Conservation (phyloP, 2,797 vertebrate species). For the Rhyacichthys aspro region DNA sequence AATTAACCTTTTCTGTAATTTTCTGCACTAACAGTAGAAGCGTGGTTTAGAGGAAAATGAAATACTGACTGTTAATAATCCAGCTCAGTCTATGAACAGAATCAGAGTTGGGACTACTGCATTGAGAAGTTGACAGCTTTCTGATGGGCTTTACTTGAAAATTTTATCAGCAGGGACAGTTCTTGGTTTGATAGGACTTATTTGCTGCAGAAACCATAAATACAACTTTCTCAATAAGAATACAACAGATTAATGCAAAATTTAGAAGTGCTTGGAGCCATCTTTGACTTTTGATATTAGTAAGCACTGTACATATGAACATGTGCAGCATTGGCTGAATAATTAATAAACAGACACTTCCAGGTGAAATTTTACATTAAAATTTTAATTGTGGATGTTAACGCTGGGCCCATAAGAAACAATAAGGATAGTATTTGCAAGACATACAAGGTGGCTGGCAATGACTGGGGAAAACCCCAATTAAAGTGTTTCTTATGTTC, state of each 20-base stretch:
- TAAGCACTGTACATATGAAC: not conserved
- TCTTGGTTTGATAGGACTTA: constrained; percentile 22
- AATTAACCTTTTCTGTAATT: constrained; percentile 29
- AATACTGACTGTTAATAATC: constrained; percentile 27
- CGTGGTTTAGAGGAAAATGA: constrained; percentile 29
- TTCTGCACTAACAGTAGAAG: constrained; percentile 55
- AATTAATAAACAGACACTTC: not conserved
- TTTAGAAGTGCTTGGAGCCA: not conserved
- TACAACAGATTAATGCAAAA: not conserved
- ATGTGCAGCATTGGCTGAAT: not conserved
- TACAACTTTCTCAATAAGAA: constrained; percentile 13
- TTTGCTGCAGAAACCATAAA: constrained; percentile 11
- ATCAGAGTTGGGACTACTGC: constrained; percentile 19
- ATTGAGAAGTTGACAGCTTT: constrained; percentile 1
- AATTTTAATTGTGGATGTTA: constrained; percentile 37
- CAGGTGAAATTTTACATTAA: too few species aligned
- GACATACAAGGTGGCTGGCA: constrained; percentile 16
- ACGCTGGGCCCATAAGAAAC: constrained; percentile 1
- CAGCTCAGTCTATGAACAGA: constrained; percentile 19
- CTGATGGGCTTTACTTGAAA: constrained; percentile 9
- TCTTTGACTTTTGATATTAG: too few species aligned
- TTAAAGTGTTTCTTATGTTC: constrained; percentile 62
- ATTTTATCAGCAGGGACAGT: constrained; percentile 28
- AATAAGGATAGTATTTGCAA: constrained; percentile 16
- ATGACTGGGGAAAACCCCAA: constrained; percentile 21